Percentiles rank a stretch among this genome's conserved stretches.
These are phyloP conservation scores for Bacillus rossius DNA, from an alignment of 1,140 invertebrate species.

Conservation along the genomic window DNA sequence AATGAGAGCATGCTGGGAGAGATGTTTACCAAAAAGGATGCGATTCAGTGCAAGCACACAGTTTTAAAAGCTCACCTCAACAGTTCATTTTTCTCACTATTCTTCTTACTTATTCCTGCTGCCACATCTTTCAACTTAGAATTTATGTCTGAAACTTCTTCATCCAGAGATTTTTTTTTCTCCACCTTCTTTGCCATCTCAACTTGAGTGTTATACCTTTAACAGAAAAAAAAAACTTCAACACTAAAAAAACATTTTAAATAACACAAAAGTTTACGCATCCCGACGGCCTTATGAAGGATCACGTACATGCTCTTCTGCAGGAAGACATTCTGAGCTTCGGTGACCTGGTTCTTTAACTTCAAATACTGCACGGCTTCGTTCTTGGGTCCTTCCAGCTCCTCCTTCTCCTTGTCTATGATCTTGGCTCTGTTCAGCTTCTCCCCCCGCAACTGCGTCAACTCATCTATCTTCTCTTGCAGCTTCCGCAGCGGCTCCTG, in stretches of 20 bases:
- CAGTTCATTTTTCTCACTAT: neutral
- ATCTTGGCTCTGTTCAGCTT: constrained; percentile 86
- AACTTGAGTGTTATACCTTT: neutral
- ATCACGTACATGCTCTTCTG: constrained; percentile 63
- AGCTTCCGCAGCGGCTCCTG: constrained; percentile 78
- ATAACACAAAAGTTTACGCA: no score
- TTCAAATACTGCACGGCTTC: constrained; percentile 80
- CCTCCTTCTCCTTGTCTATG: constrained; percentile 86
- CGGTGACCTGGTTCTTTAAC: constrained; percentile 66
- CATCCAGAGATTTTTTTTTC: neutral
- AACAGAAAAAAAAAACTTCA: neutral
- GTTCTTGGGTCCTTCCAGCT: constrained; percentile 78
- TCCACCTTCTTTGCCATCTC: constrained; percentile 9
- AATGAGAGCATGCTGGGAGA: no score
- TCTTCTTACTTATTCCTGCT: neutral
- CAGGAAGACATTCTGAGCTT: constrained; percentile 60
- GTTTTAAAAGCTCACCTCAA: no score
- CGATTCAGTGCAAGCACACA: no score
- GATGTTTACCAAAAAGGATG: no score
- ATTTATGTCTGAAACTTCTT: neutral
- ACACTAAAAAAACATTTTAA: no score
- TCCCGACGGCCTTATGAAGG: no score
- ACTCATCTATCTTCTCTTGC: constrained; percentile 64
- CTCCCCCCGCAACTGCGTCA: constrained; percentile 74
- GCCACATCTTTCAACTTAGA: constrained; percentile 12